Conservation (phyloP, 1,140 invertebrate species). For the Leptonema lineaticorne region DNA sequence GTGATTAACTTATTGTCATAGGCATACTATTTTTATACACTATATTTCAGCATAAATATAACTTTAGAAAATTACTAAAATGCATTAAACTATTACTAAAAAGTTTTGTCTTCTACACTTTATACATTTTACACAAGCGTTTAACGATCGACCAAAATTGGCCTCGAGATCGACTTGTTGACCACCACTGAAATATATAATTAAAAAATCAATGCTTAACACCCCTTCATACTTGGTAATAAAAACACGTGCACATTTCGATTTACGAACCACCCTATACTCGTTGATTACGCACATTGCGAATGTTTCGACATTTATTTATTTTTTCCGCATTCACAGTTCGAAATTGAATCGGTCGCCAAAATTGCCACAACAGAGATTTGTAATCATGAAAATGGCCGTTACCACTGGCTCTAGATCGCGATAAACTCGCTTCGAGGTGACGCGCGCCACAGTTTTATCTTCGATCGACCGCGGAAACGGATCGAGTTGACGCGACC, state of each 20-base stretch:
- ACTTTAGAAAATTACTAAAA: too few relatives aligned
- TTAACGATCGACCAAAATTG: too few relatives aligned
- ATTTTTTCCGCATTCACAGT: background rate
- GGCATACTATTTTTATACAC: too few relatives aligned
- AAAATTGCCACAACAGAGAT: background rate
- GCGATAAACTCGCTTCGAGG: background rate
- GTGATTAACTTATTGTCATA: too few relatives aligned
- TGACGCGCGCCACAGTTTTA: background rate
- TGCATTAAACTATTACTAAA: too few relatives aligned
- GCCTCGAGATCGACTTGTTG: too few relatives aligned
- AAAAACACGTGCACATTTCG: background rate
- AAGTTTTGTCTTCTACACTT: too few relatives aligned
- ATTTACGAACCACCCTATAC: background rate
- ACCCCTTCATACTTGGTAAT: too few relatives aligned
- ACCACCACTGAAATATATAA: too few relatives aligned
- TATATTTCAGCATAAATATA: too few relatives aligned
- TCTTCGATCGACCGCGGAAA: background rate
- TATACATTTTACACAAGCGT: too few relatives aligned
- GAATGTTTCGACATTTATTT: background rate
- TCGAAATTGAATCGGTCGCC: background rate
- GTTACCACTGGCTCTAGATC: background rate
- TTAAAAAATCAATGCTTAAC: too few relatives aligned
- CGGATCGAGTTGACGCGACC: background rate
- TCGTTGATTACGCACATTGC: background rate
- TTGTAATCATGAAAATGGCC: background rate